phyloP scores from a whole-genome alignment of 2,888 invertebrate species.

The Epicampocera succincta region DNA sequence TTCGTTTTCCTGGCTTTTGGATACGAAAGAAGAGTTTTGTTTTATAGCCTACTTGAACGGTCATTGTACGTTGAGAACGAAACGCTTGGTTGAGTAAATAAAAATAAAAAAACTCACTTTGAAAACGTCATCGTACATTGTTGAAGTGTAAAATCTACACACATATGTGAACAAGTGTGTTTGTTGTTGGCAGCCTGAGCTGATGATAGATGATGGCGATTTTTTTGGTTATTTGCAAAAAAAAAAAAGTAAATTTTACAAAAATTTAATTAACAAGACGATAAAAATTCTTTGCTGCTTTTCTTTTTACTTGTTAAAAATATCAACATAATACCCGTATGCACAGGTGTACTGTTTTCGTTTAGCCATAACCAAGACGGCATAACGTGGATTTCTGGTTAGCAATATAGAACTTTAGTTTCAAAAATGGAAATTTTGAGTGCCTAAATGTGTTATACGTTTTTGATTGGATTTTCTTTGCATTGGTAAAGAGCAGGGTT shows the following conservation, averaged over 20 bases:
- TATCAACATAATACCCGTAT: conserved; percentile 27
- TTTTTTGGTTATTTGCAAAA: conserved; percentile 36
- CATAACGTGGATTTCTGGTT: conserved; percentile 52
- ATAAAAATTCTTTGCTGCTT: conserved; percentile 29
- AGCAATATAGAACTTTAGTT: not conserved
- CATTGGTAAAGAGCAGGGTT: conserved; percentile 30
- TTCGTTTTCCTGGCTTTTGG: conserved; percentile 29
- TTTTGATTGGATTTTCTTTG: too few relatives aligned
- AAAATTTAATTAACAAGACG: conserved; percentile 50
- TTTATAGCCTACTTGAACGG: conserved; percentile 73
- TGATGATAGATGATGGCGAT: conserved; percentile 61
- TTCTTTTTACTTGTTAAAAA: conserved; percentile 13
- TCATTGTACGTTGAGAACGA: conserved; percentile 76
- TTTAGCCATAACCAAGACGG: conserved; percentile 31
- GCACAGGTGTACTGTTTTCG: not conserved
- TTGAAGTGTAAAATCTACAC: not conserved
- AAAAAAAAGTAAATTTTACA: conserved; percentile 20
- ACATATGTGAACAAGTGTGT: conserved; percentile 1
- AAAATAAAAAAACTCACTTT: conserved; percentile 12
- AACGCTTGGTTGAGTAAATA: conserved; percentile 62
- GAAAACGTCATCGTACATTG: conserved; percentile 38
- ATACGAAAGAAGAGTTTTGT: conserved; percentile 46
- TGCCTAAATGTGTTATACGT: not conserved
- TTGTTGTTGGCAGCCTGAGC: conserved; percentile 37
- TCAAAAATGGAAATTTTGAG: not conserved